phyloP scores from a whole-genome alignment of 2,888 invertebrate species.

The Eubasilissa splendida region DNA sequence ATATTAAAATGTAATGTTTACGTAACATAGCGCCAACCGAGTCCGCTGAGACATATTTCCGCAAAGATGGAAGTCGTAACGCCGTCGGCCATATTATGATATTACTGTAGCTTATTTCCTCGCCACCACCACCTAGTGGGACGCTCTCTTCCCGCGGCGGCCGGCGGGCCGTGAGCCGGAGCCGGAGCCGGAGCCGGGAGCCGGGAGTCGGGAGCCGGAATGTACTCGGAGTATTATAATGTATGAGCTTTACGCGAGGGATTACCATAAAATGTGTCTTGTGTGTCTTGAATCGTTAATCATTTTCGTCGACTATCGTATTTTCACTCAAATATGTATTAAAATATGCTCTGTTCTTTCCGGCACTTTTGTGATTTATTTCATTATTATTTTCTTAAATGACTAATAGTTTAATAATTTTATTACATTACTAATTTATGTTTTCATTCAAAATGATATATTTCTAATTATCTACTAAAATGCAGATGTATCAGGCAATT shows the following conservation, averaged over 20 bases:
- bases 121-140: slow-evolving; percentile 35
- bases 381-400: neutral
- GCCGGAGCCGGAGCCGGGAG: neutral
- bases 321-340: slow-evolving; percentile 38
- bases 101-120: slow-evolving; percentile 51
- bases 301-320: slow-evolving; percentile 54
- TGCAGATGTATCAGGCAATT: too few species aligned
- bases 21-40: neutral
- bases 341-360: slow-evolving; percentile 36
- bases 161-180: slow-evolving; percentile 48
- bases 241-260: slow-evolving; percentile 57
- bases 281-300: slow-evolving; percentile 58
- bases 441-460: too few species aligned
- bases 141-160: slow-evolving; percentile 47
- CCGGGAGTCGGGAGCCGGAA: neutral
- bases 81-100: slow-evolving; percentile 42
- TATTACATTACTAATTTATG: too few species aligned
- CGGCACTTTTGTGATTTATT: slow-evolving; percentile 22
- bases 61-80: slow-evolving; percentile 41
- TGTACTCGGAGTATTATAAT: slow-evolving; percentile 47
- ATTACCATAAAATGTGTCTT: slow-evolving; percentile 59
- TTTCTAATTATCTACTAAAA: too few species aligned
- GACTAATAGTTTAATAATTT: too few species aligned
- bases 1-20: neutral
- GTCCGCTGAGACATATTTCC: slow-evolving; percentile 25